Conservation (phyloP, 2,888 invertebrate genomes). For the Drosophila parthenogenetica region DNA sequence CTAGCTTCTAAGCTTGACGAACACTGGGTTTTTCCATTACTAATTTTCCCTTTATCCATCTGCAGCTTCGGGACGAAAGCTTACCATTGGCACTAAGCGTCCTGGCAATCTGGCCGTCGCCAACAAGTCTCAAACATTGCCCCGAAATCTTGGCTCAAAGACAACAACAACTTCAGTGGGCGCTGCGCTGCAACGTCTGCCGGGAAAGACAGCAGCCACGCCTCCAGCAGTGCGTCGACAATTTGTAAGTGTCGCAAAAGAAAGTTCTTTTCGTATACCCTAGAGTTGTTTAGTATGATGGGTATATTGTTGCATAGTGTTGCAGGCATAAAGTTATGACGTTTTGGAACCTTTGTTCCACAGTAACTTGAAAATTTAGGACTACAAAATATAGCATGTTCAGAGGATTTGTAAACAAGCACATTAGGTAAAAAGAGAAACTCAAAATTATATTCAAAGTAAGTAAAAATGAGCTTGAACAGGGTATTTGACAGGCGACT, state of each 20-base stretch:
- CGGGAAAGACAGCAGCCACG: slow-evolving; percentile 91
- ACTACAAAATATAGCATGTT: no score
- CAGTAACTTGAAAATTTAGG: no score
- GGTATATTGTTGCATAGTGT: no score
- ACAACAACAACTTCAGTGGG: slow-evolving; percentile 61
- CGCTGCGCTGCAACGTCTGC: slow-evolving; percentile 85
- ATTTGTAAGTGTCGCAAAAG: slow-evolving; percentile 83
- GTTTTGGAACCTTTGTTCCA: no score
- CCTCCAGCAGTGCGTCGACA: slow-evolving; percentile 95
- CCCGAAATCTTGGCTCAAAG: slow-evolving; percentile 92
- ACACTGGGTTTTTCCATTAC: neutral
- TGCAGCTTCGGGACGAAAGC: slow-evolving; percentile 92
- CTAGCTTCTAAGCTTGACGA: neutral
- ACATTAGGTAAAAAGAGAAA: no score
- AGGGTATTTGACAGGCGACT: no score
- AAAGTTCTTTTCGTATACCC: no score
- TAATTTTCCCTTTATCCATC: slow-evolving; percentile 19
- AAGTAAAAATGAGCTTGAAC: no score
- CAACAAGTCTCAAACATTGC: slow-evolving; percentile 94
- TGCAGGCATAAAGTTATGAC: no score
- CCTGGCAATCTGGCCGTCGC: slow-evolving; percentile 88
- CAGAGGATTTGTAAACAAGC: no score
- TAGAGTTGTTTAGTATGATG: neutral
- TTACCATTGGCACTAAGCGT: slow-evolving; percentile 91
- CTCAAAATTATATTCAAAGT: no score